Conservation (phyloP, 1,140 invertebrate species). For the Drosophila ohnishii region DNA sequence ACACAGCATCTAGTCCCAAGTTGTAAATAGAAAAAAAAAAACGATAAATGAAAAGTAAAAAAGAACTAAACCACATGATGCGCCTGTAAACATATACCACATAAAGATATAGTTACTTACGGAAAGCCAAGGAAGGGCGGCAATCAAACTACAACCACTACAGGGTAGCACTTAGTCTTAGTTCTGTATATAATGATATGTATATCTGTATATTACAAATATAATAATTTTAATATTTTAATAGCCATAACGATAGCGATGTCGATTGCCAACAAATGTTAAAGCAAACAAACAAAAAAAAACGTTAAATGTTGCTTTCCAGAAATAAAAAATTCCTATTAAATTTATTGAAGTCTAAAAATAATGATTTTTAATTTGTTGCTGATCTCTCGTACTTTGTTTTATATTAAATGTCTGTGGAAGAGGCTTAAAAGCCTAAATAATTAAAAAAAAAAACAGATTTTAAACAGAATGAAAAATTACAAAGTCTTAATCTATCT, state of each 20-base stretch:
- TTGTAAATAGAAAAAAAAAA: constrained; percentile 53
- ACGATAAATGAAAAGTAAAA: background rate
- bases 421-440: too few relatives aligned
- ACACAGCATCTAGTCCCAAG: constrained; percentile 69
- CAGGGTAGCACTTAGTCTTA: constrained; percentile 35
- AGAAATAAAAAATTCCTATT: constrained; percentile 74
- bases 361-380: too few relatives aligned
- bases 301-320: constrained; percentile 54
- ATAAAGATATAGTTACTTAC: constrained; percentile 11
- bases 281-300: background rate
- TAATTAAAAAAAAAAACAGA: too few relatives aligned
- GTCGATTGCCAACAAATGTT: constrained; percentile 31
- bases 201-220: constrained; percentile 31
- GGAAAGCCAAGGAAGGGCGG: constrained; percentile 25
- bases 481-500: too few relatives aligned
- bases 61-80: constrained; percentile 12
- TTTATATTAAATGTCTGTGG: background rate
- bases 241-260: constrained; percentile 35
- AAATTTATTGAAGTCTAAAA: constrained; percentile 34
- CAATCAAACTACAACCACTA: constrained; percentile 40
- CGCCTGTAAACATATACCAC: constrained; percentile 10
- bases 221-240: constrained; percentile 6
- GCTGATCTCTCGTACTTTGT: background rate
- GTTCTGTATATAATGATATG: constrained; percentile 20
- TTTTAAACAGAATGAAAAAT: too few relatives aligned